These are phyloP conservation scores for Struthio camelus DNA, from an alignment of 2,113 vertebrate species.

Conservation along the genomic window DNA sequence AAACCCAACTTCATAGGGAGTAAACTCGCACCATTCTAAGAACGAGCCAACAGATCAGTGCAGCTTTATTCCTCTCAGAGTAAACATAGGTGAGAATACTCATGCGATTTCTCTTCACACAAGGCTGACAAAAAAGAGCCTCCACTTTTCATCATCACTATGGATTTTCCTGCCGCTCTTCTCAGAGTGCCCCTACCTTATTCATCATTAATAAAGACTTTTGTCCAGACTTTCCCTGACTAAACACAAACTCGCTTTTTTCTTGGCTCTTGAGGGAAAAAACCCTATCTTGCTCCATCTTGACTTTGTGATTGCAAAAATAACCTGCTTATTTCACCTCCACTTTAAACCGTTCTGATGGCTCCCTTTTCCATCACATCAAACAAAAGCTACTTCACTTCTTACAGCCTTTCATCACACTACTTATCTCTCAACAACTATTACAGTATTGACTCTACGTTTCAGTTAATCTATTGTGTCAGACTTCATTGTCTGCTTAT, in stretches of 20 bases:
- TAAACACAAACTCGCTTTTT: background rate
- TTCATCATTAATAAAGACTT: background rate
- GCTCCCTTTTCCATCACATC: background rate
- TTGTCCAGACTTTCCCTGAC: background rate
- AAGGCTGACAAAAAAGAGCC: background rate
- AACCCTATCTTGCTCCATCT: background rate
- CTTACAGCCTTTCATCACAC: background rate
- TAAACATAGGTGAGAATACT: background rate
- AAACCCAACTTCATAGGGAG: slow-evolving; percentile 76
- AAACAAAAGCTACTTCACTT: background rate
- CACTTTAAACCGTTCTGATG: background rate
- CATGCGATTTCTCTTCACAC: background rate
- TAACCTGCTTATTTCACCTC: background rate
- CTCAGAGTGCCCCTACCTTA: background rate
- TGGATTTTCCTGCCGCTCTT: background rate
- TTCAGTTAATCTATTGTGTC: rapidly evolving
- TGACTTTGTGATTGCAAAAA: background rate
- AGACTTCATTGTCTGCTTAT: background rate
- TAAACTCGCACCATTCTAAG: slow-evolving; percentile 78
- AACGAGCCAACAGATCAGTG: background rate
- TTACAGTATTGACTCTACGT: background rate
- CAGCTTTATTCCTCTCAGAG: background rate
- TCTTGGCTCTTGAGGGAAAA: background rate
- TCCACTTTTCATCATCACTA: background rate
- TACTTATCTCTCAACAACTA: background rate